A percentile compares a stretch with the other conserved stretches of the same genome.
Evolutionary conservation across 2,888 invertebrate genomes (phyloP).

Genomic region (Scaptomyza tumidula): DNA sequence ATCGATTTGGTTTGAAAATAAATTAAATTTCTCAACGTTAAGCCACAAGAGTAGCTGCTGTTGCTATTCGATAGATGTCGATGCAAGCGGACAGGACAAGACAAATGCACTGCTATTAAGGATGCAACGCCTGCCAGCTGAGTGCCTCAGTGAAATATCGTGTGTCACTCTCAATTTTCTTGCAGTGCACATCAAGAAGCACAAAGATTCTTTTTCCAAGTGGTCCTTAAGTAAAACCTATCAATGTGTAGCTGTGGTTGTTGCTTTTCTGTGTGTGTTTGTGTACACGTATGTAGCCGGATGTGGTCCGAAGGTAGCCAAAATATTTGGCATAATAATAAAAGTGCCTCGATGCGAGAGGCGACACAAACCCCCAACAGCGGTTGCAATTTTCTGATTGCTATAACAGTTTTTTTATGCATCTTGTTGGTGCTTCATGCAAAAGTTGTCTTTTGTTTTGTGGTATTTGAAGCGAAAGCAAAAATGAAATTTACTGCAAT

Average conservation of each 20-base stretch:
- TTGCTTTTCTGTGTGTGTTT: conserved; percentile 2
- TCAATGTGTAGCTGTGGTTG: conserved; percentile 41
- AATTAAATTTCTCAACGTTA: conserved; percentile 64
- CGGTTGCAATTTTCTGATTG: conserved; percentile 70
- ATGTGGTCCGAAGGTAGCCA: conserved; percentile 34
- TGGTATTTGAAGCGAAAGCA: conserved; percentile 39
- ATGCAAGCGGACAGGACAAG: conserved; percentile 44
- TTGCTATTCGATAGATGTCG: conserved; percentile 21
- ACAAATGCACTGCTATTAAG: conserved; percentile 64
- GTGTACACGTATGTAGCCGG: conserved; percentile 1
- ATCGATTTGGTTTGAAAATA: conserved; percentile 72
- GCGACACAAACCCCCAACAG: conserved; percentile 14
- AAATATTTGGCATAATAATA: conserved; percentile 77
- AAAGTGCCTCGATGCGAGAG: conserved; percentile 48
- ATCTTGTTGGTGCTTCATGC: conserved; percentile 44
- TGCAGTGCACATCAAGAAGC: conserved; percentile 60
- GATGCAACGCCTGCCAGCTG: conserved; percentile 20
- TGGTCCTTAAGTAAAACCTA: conserved; percentile 55
- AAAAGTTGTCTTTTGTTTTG: conserved; percentile 60
- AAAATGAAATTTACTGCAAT: conserved; percentile 70
- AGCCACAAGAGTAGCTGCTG: conserved; percentile 17
- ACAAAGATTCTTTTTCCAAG: conserved; percentile 20
- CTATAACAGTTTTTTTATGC: conserved; percentile 50
- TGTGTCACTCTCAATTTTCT: conserved; percentile 70
- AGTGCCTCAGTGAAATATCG: conserved; percentile 48